Base-by-base conservation (phyloP, 2,888 invertebrate genomes). In the Agrotis segetum region DNA sequence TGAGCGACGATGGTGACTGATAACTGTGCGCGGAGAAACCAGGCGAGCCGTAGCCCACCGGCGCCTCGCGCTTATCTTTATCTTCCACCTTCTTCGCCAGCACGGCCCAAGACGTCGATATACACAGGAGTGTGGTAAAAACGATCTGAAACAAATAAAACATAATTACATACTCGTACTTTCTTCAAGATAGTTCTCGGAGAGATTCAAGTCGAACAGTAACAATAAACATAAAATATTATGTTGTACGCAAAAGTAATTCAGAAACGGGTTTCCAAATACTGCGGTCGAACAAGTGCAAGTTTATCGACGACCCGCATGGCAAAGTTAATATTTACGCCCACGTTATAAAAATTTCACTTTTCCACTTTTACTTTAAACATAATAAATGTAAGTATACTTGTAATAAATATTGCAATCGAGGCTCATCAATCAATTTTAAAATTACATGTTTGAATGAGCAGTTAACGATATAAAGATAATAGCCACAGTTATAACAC, bases 341-440 rank as follows among this genome's bases (percentile, higher is more conserved):
- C 90, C 90, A 89, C 91, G 92, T 93, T 90, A 92, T 92, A 92
- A 90, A 92, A 92, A 92, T 95, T 95, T 95, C 95, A 95, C 96
- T 95, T 94, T 93, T 92, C 81, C 90, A 92, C 94, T 95, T 94
- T 95, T 95, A 95, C 95, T 94, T 92, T 85, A 75, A 76, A 80
- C 50, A 71, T 67, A 63, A 56, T 68, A 72, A 79, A 67, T 63
- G 21, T 66, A 67, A 76, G 34, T 82, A 73, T 75, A 73, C 53
- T 70, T 74, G 66, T 53, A 67, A 71, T 69, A 64, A 74, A 69
- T 77, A 34, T 73, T 56, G 40, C 52, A 60, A 68, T 69, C 46
- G 49, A 16, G 13, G 40, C 29, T 58, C 68, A 78, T 75, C 52
- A 67, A 67, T 77, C 58, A 76, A 9, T 69, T 47, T 74, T 52